Percentiles rank a stretch among this genome's conserved stretches.
Evolutionary conservation across 2,888 invertebrate species (phyloP).

Genomic region (Cheilosia vernalis): DNA sequence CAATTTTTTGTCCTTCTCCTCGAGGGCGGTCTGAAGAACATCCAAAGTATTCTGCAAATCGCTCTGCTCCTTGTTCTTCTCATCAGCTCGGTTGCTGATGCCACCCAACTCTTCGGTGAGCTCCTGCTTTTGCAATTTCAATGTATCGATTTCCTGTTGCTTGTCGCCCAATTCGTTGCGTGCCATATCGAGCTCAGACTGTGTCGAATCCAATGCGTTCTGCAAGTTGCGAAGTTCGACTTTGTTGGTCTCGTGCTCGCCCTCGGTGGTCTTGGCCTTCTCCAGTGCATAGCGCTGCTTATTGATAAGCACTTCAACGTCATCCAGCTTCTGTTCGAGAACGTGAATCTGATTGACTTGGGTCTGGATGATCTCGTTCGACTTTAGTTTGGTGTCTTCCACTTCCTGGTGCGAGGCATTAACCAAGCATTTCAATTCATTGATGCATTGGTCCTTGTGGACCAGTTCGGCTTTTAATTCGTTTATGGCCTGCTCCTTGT

Average conservation of each 20-base stretch:
- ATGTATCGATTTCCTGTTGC: constrained; percentile 78
- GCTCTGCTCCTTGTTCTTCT: constrained; percentile 79
- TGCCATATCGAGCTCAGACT: constrained; percentile 78
- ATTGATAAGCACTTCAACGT: constrained; percentile 80
- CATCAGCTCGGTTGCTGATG: constrained; percentile 77
- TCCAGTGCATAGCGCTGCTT: constrained; percentile 81
- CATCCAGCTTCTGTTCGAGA: constrained; percentile 81
- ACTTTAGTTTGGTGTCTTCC: constrained; percentile 80
- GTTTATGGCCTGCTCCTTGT: constrained; percentile 74
- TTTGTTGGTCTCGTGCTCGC: constrained; percentile 80
- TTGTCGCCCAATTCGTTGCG: constrained; percentile 77
- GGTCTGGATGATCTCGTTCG: constrained; percentile 79
- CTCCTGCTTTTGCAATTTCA: constrained; percentile 77
- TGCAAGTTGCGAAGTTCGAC: constrained; percentile 81
- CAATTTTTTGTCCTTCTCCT: constrained; percentile 79
- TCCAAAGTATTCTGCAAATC: constrained; percentile 78
- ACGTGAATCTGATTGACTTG: constrained; percentile 79
- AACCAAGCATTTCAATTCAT: constrained; percentile 80
- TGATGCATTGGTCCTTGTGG: constrained; percentile 81
- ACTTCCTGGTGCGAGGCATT: constrained; percentile 79
- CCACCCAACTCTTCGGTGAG: constrained; percentile 78
- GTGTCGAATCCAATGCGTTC: constrained; percentile 82
- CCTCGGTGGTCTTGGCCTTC: constrained; percentile 80
- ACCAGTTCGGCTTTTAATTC: constrained; percentile 77
- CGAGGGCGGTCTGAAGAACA: constrained; percentile 75